These are phyloP conservation scores for Sebastes trivittatus DNA, from an alignment of 2,797 vertebrate species.

Conservation along the genomic window DNA sequence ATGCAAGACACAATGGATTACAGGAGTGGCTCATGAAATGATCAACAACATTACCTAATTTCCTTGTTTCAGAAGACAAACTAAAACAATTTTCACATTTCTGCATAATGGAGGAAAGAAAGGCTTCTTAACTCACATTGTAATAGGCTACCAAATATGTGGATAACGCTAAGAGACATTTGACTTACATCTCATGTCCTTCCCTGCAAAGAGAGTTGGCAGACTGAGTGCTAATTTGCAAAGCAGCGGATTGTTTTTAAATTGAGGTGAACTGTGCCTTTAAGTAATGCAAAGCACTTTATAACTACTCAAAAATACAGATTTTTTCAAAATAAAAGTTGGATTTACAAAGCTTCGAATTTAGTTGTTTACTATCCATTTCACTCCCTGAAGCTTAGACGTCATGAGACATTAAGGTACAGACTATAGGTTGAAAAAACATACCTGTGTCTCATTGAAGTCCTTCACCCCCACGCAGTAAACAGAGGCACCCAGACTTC, in stretches of 20 bases:
- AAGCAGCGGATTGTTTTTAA: neutral
- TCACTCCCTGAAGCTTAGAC: neutral
- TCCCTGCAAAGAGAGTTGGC: neutral
- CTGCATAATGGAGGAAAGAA: neutral
- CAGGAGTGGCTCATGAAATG: neutral
- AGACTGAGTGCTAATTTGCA: neutral
- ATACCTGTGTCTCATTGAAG: constrained; percentile 99
- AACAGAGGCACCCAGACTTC: constrained; percentile 93
- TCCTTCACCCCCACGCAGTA: constrained; percentile 99
- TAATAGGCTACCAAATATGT: neutral
- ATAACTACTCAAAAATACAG: neutral
- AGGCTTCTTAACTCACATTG: neutral
- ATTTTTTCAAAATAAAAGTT: constrained; percentile 11
- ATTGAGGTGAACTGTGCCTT: neutral
- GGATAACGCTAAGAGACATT: neutral
- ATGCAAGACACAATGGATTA: neutral
- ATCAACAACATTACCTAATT: neutral
- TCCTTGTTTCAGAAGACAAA: neutral
- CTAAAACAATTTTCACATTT: neutral
- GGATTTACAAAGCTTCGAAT: constrained; percentile 9
- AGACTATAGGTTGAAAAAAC: constrained; percentile 17
- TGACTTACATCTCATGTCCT: neutral
- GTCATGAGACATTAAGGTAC: neutral
- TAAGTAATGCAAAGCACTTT: neutral
- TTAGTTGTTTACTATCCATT: neutral